A percentile compares a stretch with the other conserved stretches of the same genome.
These are phyloP conservation scores for Epizoanthus fatuus DNA, from an alignment of 92 coral and sea anemone genomes.

Conservation along the genomic window DNA sequence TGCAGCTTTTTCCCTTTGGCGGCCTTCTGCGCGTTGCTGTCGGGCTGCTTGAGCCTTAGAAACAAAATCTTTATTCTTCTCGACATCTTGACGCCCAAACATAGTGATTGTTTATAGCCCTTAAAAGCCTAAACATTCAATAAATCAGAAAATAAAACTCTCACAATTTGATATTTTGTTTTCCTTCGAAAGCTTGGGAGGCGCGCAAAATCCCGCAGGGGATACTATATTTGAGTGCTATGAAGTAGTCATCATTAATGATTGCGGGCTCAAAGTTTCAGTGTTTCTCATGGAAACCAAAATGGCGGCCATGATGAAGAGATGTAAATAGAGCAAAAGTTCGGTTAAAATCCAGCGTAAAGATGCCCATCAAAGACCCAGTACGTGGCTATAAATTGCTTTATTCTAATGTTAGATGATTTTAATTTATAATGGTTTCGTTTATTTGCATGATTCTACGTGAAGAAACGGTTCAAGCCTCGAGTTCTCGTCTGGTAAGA, in stretches of 20 bases:
- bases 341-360: neutral
- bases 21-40: conserved; percentile 92
- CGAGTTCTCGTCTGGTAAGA: conserved; percentile 89
- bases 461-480: conserved; percentile 75
- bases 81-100: conserved; percentile 79
- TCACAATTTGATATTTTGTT: conserved; percentile 19
- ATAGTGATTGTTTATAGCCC: conserved; percentile 38
- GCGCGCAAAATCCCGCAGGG: conserved; percentile 55
- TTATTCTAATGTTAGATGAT: neutral
- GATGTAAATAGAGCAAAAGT: conserved; percentile 11
- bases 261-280: conserved; percentile 61
- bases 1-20: conserved; percentile 90
- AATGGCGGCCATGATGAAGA: conserved; percentile 65
- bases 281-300: conserved; percentile 82
- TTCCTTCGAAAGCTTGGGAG: conserved; percentile 28
- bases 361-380: conserved; percentile 79
- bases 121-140: neutral
- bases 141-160: neutral
- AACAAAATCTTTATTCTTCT: conserved; percentile 80
- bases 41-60: conserved; percentile 97
- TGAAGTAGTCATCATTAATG: conserved; percentile 4
- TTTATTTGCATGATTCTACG: neutral
- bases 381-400: conserved; percentile 37
- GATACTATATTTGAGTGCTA: conserved; percentile 6
- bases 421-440: neutral